Base-by-base conservation (phyloP, 1,140 invertebrate species). In the Drosophila auraria region DNA sequence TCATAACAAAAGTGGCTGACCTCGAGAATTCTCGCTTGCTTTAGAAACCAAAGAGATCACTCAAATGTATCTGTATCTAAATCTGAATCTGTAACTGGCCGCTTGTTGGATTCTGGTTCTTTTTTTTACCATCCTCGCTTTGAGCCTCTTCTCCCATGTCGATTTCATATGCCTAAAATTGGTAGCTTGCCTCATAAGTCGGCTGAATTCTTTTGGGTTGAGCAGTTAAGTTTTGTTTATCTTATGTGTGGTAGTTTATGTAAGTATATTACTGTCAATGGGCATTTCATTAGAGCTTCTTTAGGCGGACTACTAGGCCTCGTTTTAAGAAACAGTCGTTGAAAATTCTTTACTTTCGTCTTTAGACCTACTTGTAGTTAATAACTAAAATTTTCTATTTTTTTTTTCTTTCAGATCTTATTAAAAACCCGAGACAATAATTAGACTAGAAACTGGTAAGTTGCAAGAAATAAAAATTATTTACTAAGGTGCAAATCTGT, bases 1-100 rank as follows among this genome's bases (percentile, higher is more conserved):
- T 59, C 58, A 73, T 77, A 65, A 76, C 79, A 65, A 82, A 86
- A 86, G 83, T 87, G 66, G 83, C 80, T 83, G 83, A 87, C 83
- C 83, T 87, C 83, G 83, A 87, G 80, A 80, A 73, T 83, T 82
- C 62, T 79, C 70, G 62, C 51, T 65, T 68, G 51, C 68, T 50
- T 62, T 59, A 44, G 59, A 58, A 53, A 36, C 49, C 49, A 78
- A 70, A 86, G 64, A 75, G 65, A 86, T 86, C 83, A 87, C 68
- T 70, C 84, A 83, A 62, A 83, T 47, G 72, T 51, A 73, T 51
- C 65, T 72, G 66, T 71, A 72, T 73, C 54, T 73, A 33, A 65
- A 51, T 70, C 47, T 54, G 17, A 44, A 36, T 74, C 27, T 53
- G 25, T 71, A 44, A 50, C 42, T 40, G 27, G 36, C 30, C 25